phyloP scores from a whole-genome alignment of 2,888 invertebrate species.

The Idaea straminata region DNA sequence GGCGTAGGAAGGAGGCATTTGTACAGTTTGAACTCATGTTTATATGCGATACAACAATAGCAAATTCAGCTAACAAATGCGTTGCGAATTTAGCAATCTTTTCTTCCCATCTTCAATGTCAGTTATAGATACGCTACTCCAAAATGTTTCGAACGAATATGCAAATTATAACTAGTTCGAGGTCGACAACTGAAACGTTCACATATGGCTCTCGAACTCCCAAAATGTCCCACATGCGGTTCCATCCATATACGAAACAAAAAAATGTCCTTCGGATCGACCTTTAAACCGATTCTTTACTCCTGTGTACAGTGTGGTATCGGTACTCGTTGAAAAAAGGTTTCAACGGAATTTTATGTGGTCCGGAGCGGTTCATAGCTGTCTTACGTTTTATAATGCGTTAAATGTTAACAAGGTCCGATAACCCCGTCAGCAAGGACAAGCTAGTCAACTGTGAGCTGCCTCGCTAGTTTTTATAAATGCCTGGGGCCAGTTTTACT shows the following conservation, averaged over 20 bases:
- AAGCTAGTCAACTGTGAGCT: constrained; percentile 47
- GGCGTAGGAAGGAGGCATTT: constrained; percentile 46
- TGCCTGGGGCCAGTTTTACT: constrained; percentile 47
- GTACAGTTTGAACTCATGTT: constrained; percentile 33
- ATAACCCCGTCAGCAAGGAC: constrained; percentile 76
- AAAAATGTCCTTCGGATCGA: constrained; percentile 69
- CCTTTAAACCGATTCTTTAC: constrained; percentile 64
- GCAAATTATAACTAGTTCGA: constrained; percentile 15
- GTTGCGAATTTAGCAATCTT: constrained; percentile 38
- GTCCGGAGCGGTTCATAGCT: constrained; percentile 70
- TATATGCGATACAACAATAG: constrained; percentile 39
- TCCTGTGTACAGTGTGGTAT: constrained; percentile 63
- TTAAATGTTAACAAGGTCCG: constrained; percentile 77
- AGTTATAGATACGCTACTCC: constrained; percentile 11
- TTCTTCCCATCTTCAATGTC: constrained; percentile 39
- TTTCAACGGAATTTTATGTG: constrained; percentile 76
- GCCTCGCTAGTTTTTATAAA: constrained; percentile 55
- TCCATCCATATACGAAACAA: constrained; percentile 49
- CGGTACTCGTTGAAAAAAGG: constrained; percentile 73
- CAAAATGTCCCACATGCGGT: constrained; percentile 47
- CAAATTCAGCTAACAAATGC: constrained; percentile 38
- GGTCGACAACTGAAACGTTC: constrained; percentile 27
- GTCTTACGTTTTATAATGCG: constrained; percentile 69
- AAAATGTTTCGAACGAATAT: constrained; percentile 11
- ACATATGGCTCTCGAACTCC: constrained; percentile 32